Conservation (phyloP, 1,140 invertebrate genomes). For the Calosoma granatense region DNA sequence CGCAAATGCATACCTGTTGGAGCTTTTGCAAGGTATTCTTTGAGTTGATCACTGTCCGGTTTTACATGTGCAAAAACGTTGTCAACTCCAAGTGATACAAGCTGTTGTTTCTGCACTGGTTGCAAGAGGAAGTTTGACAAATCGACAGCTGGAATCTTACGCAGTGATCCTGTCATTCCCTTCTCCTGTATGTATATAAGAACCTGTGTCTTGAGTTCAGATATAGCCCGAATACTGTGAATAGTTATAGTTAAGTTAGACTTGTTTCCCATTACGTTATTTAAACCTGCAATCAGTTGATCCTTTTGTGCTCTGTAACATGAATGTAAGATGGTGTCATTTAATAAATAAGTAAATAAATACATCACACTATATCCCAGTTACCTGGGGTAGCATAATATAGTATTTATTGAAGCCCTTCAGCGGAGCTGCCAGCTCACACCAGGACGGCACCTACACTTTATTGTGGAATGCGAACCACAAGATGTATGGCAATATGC, state of each 20-base stretch:
- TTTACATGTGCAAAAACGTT: slow-evolving; percentile 51
- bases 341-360: no score
- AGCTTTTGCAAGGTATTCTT: slow-evolving; percentile 81
- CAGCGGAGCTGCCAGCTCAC: no score
- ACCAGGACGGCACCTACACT: no score
- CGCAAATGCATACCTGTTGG: slow-evolving; percentile 74
- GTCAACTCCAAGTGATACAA: slow-evolving; percentile 43
- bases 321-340: no score
- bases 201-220: slow-evolving; percentile 68
- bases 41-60: slow-evolving; percentile 63
- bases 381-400: no score
- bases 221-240: slow-evolving; percentile 61
- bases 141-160: slow-evolving; percentile 65
- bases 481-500: not conserved
- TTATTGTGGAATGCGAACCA: no score
- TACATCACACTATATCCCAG: no score
- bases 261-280: slow-evolving; percentile 65
- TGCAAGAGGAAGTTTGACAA: slow-evolving; percentile 58
- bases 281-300: slow-evolving; percentile 57
- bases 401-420: not conserved
- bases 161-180: slow-evolving; percentile 47
- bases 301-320: slow-evolving; percentile 52
- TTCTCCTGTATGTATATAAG: slow-evolving; percentile 55
- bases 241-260: slow-evolving; percentile 69
- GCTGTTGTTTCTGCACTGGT: slow-evolving; percentile 54